Base-by-base conservation (phyloP, 2,113 vertebrate genomes). In the Turdus rufiventris region DNA sequence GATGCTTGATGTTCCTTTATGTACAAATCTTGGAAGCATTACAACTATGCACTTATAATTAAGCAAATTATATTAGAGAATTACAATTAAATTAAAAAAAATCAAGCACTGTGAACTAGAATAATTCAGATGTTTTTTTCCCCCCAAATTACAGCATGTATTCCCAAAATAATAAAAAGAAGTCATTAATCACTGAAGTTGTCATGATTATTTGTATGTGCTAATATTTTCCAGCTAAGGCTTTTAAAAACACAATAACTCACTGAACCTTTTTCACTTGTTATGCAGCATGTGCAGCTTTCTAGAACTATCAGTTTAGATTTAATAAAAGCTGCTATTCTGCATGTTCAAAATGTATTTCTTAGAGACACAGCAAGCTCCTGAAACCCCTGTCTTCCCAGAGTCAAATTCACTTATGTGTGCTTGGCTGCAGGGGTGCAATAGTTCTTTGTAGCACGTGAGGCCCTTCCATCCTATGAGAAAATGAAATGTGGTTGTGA, bases 21-120 rank as follows among this genome's bases (percentile, higher is more conserved):
- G 92, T 85, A 83, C 74, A 83, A 85, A 93, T 88, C 75, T 53
- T 60, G 85, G 70, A 93, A 93, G 34, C 42, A 70, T 79, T 93
- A 73, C 62, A 85, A 66, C 85, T 85, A 45, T 33, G 81, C 54
- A 93, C 58, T 94, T 85, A 79, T 12, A 81, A 82, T 54, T 84
- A 71, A 77, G 62, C 40, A 72, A 93, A 92, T 84, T n/a, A 57
- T 73, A 23, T 61, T 68, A 79, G 16, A n/a, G 40, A 67, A 67
- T 84, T 70, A 63, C 24, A 86, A 66, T 50, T 53, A 75, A 73
- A 94, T 83, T 14, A 40, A 25, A 77, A 86, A 85, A 50, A 74
- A 38, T 19, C 8, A 51, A 63, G 18, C 61, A 36, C 34, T 82
- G 47, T 61, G n/a, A 76, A 72, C 28, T 65, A 57, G 18, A 72